Percentiles rank a stretch among this genome's conserved stretches.
Evolutionary conservation across 2,797 vertebrate genomes (phyloP).

Genomic region (Emydoidea blandingii): DNA sequence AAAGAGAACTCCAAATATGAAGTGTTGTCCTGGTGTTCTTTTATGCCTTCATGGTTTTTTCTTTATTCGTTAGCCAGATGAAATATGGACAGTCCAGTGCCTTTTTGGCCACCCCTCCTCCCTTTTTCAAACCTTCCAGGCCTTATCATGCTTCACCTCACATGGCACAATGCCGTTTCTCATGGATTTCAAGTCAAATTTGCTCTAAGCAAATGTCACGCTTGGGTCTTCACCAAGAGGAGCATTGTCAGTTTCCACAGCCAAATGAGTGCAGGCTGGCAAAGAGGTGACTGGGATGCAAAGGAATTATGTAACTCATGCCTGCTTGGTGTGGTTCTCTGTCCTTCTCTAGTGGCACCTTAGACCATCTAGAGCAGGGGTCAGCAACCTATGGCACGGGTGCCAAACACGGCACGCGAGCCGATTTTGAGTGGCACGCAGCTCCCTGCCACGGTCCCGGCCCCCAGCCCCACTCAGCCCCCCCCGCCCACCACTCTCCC

Average conservation of each 20-base stretch:
- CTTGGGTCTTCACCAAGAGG: background rate
- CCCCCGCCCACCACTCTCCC: too few relatives aligned
- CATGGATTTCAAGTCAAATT: background rate
- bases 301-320: background rate
- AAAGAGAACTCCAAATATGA: background rate
- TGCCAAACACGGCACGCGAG: too few relatives aligned
- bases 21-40: fast-evolving
- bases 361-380: too few relatives aligned
- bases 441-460: too few relatives aligned
- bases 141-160: background rate
- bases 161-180: background rate
- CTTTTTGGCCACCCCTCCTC: fast-evolving
- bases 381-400: too few relatives aligned
- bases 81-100: background rate
- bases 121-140: background rate
- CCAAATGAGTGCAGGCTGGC: background rate
- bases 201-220: background rate
- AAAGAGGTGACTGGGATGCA: background rate
- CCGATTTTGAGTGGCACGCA: too few relatives aligned
- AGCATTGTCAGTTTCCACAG: background rate
- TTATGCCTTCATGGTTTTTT: background rate
- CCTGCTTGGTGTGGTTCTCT: too few relatives aligned
- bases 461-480: too few relatives aligned
- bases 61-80: background rate
- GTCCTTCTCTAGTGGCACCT: too few relatives aligned